Base-by-base conservation (phyloP, 2,888 invertebrate genomes). In the Cataglyphis albicans region DNA sequence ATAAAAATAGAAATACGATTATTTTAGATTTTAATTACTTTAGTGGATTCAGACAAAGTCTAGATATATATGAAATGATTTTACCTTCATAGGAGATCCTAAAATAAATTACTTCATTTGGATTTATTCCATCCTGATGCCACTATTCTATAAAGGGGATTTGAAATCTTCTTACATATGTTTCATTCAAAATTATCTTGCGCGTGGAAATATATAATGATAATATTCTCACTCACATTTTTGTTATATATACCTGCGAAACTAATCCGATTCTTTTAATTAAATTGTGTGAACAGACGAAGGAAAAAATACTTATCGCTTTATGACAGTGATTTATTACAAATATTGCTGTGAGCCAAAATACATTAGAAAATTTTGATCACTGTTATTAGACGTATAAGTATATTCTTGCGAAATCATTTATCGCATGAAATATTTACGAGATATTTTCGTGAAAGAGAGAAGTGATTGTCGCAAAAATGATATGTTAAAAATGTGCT, bases 51-150 rank as follows among this genome's bases (percentile, higher is more conserved):
- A 78, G 21, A 67, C 65, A 78, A 68, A 68, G 32, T 68, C 32
- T 32, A 21, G 29, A 59, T 67, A 44, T 67, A 41, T 67, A 44
- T 67, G 57, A 18, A n/a, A 0, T 32, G 59, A 68, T 78, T 68
- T 59, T 57, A 52, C 15, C 10, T 15, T 12, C 44, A 21, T 21
- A 78, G 15, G 6, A 59, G 67, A 68, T 57, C 21, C 68, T 44
- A 32, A 52, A 64, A 68, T 68, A 78, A 78, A 78, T 78, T 68
- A 21, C 38, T 65, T 65, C 38, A n/a, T 65, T 76, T 55, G 41
- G 15, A n/a, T 25, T 44, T 44, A 44, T 44, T 44, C 44, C 57
- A 5, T 59, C 32, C n/a, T 55, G 57, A 78, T 78, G 41, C 32
- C 21, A 10, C 55, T 15, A 10, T 76, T 67, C 41, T 44, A 41